phyloP scores from a whole-genome alignment of 2,797 vertebrate species.

The Rhinophrynus dorsalis region DNA sequence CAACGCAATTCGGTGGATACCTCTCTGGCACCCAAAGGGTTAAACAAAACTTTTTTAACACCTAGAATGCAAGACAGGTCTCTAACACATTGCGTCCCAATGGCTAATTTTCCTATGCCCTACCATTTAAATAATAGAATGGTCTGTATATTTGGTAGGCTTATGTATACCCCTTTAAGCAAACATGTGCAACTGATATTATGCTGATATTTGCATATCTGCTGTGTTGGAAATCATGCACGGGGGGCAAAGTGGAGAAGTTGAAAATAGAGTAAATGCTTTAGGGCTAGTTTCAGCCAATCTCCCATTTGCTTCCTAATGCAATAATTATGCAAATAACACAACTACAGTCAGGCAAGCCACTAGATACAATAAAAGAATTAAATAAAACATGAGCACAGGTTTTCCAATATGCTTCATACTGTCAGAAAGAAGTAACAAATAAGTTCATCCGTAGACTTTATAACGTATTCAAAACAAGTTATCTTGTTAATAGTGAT shows the following conservation, averaged over 20 bases:
- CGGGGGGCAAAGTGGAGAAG: constrained; percentile 36
- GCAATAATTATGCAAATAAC: constrained; percentile 48
- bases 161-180: constrained; percentile 41
- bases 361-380: constrained; percentile 49
- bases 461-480: constrained; percentile 28
- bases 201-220: constrained; percentile 40
- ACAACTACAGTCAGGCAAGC: constrained; percentile 39
- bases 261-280: constrained; percentile 46
- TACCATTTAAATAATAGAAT: constrained; percentile 25
- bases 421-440: constrained; percentile 20
- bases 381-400: constrained; percentile 49
- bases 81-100: too few species aligned
- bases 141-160: not conserved
- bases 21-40: too few species aligned
- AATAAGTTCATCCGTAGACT: not conserved
- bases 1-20: too few species aligned
- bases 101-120: too few species aligned
- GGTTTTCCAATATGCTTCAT: constrained; percentile 46
- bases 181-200: constrained; percentile 39
- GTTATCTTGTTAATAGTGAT: constrained; percentile 17
- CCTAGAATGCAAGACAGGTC: too few species aligned
- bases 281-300: constrained; percentile 48
- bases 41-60: too few species aligned
- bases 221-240: constrained; percentile 33
- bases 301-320: constrained; percentile 48